Conservation (phyloP, 2,113 vertebrate genomes). For the Varanus salvator region DNA sequence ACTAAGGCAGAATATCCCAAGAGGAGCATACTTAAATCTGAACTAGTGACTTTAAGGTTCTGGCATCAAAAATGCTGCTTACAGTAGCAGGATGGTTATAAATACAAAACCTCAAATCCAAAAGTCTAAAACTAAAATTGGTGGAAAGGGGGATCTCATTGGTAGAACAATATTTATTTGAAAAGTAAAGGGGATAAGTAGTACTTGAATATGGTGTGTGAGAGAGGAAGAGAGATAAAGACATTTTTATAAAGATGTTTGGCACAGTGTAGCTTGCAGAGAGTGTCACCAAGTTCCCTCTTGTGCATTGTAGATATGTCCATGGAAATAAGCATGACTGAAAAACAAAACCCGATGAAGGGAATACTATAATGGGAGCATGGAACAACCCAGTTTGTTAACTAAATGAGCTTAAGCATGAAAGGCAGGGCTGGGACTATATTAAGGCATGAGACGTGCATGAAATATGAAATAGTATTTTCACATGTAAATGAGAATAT, state of each 20-base stretch:
- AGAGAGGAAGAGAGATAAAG: neutral
- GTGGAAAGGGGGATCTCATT: neutral
- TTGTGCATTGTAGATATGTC: conserved; percentile 27
- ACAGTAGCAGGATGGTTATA: neutral
- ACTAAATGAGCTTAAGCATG: conserved; percentile 59
- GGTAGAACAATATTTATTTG: neutral
- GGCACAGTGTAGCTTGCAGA: neutral
- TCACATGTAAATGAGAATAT: conserved; percentile 40
- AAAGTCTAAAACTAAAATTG: conserved; percentile 22
- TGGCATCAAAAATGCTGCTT: neutral
- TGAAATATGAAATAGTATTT: conserved; percentile 55
- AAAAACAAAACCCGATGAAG: conserved; percentile 60
- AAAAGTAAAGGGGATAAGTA: neutral
- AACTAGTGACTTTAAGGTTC: neutral
- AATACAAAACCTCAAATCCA: neutral
- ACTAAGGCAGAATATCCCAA: neutral
- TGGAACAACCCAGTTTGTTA: conserved; percentile 53
- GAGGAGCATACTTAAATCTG: neutral
- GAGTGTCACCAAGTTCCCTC: conserved; percentile 13
- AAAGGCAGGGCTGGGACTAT: conserved; percentile 48
- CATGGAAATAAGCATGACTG: conserved; percentile 61
- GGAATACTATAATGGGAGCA: conserved; percentile 44
- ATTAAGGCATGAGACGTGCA: conserved; percentile 35
- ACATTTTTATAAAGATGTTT: conserved; percentile 21
- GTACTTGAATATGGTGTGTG: neutral